Evolutionary conservation across 2,888 invertebrate species (phyloP), one percentile per base, ranked within the genome.

Genomic region (Syrista parreyssii): DNA sequence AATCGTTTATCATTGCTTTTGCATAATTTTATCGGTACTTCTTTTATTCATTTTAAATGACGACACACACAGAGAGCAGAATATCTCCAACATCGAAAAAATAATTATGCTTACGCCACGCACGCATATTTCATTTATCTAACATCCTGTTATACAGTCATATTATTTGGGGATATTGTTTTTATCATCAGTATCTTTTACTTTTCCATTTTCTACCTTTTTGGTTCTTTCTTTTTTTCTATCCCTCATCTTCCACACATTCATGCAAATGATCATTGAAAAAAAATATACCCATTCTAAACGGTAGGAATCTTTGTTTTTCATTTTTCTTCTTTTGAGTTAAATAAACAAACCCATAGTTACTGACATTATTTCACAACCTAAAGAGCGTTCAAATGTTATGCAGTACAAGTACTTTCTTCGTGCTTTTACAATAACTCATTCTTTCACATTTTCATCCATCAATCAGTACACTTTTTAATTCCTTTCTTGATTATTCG

Each of bases 41-140:
- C 55, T 23, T 55, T 55, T 55, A 55, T 55, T 55, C 55, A 55
- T 79, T 74, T 71, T 36, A 74, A 78, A 78, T 79, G 78, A 80
- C 79, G 82, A 81, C 79, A 83, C 83, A 84, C 75, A 81, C 79
- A 84, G 81, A 83, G 84, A 83, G 82, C 81, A 83, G 80, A 80
- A 79, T 79, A 81, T 82, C 82, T 82, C 81, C 79, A 81, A 81
- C 76, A 84, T 80, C 78, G 77, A 81, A 77, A 80, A 77, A 80
- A 78, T 79, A 82, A 77, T 81, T 78, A 77, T 75, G 74, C 78
- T 79, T 76, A 79, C 77, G 76, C 74, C 81, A 80, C 76, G 76
- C 82, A 80, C 77, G 79, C 78, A 79, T 81, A 79, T 79, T 81
- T 81, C 77, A 79, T 75, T 75, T 75, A 77, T 80, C 75, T 75